These are phyloP conservation scores for Metopia argyrocephala DNA, from an alignment of 2,888 invertebrate species.

Conservation along the genomic window DNA sequence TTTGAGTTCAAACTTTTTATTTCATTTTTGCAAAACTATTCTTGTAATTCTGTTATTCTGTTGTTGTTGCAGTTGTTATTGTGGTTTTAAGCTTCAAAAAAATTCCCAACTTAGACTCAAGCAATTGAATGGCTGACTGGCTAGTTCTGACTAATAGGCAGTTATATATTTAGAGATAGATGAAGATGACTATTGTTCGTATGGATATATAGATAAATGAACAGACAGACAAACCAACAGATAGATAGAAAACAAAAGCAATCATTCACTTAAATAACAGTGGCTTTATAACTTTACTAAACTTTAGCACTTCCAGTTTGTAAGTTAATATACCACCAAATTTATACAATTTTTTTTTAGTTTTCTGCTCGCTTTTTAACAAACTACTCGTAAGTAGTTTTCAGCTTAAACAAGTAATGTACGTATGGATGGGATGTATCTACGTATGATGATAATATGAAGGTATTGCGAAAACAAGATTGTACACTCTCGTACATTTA, in stretches of 20 bases:
- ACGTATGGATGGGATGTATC: too few relatives aligned
- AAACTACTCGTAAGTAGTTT: too few relatives aligned
- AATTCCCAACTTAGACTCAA: constrained; percentile 20
- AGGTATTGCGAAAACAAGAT: too few relatives aligned
- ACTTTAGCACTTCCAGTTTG: constrained; percentile 61
- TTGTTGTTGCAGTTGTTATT: constrained; percentile 16
- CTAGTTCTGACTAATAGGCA: constrained; percentile 9
- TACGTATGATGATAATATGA: too few relatives aligned
- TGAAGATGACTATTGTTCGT: constrained; percentile 19
- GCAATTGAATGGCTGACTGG: not conserved
- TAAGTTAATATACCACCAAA: constrained; percentile 50
- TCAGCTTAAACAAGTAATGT: too few relatives aligned
- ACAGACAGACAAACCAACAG: not conserved
- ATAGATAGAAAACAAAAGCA: not conserved
- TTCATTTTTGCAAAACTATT: too few relatives aligned
- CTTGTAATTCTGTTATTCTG: too few relatives aligned
- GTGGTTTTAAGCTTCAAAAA: constrained; percentile 48
- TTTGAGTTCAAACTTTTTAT: constrained; percentile 48
- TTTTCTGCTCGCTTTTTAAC: not conserved
- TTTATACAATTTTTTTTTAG: not conserved
- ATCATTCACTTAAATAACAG: constrained; percentile 60
- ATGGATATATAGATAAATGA: not conserved
- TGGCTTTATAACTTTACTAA: constrained; percentile 59
- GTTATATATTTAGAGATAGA: constrained; percentile 14
- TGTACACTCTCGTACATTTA: not conserved